Evolutionary conservation across 2,113 vertebrate genomes (phyloP).

Genomic region (Callithrix jacchus): DNA sequence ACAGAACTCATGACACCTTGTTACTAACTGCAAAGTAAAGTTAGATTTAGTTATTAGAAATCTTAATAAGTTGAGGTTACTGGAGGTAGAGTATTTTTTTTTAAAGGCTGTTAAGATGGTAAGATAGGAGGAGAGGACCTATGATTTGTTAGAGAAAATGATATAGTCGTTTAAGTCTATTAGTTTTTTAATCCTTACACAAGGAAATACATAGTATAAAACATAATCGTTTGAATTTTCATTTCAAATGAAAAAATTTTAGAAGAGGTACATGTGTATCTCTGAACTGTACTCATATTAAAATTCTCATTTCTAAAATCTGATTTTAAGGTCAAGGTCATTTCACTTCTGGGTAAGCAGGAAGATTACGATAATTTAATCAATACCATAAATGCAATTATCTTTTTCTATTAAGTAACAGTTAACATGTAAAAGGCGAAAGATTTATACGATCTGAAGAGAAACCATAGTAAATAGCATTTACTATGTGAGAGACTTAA

Average conservation of each 20-base stretch:
- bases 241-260: constrained; percentile 48
- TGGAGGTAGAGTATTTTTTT: neutral
- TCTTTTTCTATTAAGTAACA: neutral
- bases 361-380: neutral
- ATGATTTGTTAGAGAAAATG: neutral
- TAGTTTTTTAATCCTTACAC: neutral
- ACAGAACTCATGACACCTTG: neutral
- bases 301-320: constrained; percentile 33
- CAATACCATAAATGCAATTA: neutral
- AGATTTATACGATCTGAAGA: too few relatives aligned
- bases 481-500: neutral
- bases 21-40: neutral
- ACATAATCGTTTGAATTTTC: neutral
- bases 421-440: constrained; percentile 9
- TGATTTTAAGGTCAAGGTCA: neutral
- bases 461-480: too few relatives aligned
- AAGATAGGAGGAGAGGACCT: neutral
- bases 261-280: neutral
- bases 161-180: neutral
- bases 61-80: neutral
- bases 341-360: neutral
- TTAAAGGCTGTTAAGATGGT: neutral
- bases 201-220: neutral
- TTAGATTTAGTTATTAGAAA: neutral
- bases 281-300: neutral